These are phyloP conservation scores for Drosophila niveifrons DNA, from an alignment of 2,888 invertebrate genomes.

Conservation along the genomic window DNA sequence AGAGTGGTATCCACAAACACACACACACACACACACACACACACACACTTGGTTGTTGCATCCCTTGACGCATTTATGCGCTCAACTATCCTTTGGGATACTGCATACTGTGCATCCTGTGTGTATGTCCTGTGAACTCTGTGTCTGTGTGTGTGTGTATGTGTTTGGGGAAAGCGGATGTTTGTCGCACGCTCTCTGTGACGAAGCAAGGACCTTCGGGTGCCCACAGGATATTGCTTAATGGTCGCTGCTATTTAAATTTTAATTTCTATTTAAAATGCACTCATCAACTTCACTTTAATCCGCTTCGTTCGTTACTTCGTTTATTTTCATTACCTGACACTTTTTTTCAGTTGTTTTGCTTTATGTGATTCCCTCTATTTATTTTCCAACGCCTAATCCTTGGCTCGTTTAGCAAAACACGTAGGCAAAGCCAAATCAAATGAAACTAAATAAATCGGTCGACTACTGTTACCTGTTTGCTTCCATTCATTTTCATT, in stretches of 20 bases:
- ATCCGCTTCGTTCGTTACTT: conserved; percentile 22
- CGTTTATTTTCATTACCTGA: conserved; percentile 64
- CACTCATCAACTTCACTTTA: conserved; percentile 19
- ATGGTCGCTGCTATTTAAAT: conserved; percentile 76
- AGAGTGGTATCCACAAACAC: conserved; percentile 39
- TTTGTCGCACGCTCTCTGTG: conserved; percentile 21
- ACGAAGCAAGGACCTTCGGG: conserved; percentile 15
- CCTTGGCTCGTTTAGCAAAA: conserved; percentile 69
- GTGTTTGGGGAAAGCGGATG: too few relatives aligned
- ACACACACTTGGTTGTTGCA: conserved; percentile 31
- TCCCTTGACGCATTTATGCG: conserved; percentile 18
- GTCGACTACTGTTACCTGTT: conserved; percentile 27
- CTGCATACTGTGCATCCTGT: conserved; percentile 1
- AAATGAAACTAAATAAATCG: conserved; percentile 33
- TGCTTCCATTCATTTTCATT: conserved; percentile 1
- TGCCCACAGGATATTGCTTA: conserved; percentile 66
- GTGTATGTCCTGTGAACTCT: conserved; percentile 27
- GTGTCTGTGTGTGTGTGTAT: conserved; percentile 7
- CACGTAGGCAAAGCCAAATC: conserved; percentile 54
- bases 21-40: conserved; percentile 13
- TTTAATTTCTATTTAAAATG: conserved; percentile 51
- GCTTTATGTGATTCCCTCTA: background rate
- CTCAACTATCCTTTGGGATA: conserved; percentile 22
- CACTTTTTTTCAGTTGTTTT: conserved; percentile 11
- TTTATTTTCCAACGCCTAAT: conserved; percentile 54